Evolutionary conservation across 2,888 invertebrate species (phyloP).

Genomic region (Chloroclystis v-ata): DNA sequence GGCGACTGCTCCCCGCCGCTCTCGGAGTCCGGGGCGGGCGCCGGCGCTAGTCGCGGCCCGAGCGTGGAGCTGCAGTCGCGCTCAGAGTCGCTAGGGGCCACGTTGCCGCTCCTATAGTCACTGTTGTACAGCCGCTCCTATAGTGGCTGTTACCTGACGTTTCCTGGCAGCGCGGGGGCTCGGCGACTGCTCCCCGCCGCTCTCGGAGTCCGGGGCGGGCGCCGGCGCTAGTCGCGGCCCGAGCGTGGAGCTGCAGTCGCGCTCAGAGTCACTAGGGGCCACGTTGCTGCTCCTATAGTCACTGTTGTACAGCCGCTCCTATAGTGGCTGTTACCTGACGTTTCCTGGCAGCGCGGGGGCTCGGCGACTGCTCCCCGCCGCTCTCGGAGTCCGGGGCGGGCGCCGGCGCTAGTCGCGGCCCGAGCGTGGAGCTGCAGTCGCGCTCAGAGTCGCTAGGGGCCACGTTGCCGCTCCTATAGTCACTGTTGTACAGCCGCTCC

Average conservation of each 20-base stretch:
- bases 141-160: conserved; percentile 77
- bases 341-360: conserved; percentile 88
- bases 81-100: conserved; percentile 95
- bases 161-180: conserved; percentile 89
- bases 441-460: conserved; percentile 94
- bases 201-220: conserved; percentile 87
- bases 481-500: conserved; percentile 9
- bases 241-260: conserved; percentile 84
- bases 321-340: conserved; percentile 78
- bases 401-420: conserved; percentile 71
- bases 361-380: conserved; percentile 86
- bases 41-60: conserved; percentile 43
- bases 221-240: conserved; percentile 74
- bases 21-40: conserved; percentile 81
- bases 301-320: too few species aligned
- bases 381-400: conserved; percentile 89
- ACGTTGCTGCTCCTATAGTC: too few species aligned
- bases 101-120: too few species aligned
- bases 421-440: conserved; percentile 84
- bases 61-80: conserved; percentile 85
- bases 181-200: conserved; percentile 86
- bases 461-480: conserved; percentile 79
- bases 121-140: too few species aligned
- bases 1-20: conserved; percentile 87
- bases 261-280: conserved; percentile 94